Conservation (phyloP, 2,797 vertebrate genomes). For the Typhlichthys subterraneus region DNA sequence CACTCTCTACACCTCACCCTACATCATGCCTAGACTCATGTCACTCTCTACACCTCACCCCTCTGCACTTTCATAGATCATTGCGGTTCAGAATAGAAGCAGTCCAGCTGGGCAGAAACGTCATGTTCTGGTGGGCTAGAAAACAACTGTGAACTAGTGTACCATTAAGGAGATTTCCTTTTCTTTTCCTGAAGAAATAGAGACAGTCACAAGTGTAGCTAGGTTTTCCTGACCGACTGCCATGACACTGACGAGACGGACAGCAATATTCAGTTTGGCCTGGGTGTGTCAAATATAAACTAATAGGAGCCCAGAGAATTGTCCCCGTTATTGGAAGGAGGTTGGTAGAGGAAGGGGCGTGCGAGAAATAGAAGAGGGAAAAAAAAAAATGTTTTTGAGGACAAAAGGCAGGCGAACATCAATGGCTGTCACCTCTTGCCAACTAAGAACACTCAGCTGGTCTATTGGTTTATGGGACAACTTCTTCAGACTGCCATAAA, state of each 20-base stretch:
- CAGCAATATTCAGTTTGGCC: not conserved
- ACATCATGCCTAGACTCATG: too few relatives aligned
- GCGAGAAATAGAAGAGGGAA: conserved; percentile 18
- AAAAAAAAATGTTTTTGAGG: conserved; percentile 14
- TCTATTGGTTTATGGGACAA: conserved; percentile 71
- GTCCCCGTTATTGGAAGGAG: conserved; percentile 6
- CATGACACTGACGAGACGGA: not conserved
- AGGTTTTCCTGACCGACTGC: not conserved
- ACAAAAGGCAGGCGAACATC: conserved; percentile 60
- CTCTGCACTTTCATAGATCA: too few relatives aligned
- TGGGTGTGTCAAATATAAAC: not conserved
- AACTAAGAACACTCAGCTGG: conserved; percentile 72
- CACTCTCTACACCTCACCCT: too few relatives aligned
- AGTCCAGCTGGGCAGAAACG: too few relatives aligned
- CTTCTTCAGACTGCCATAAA: conserved; percentile 64
- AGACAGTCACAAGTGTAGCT: too few relatives aligned
- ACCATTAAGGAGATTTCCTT: too few relatives aligned
- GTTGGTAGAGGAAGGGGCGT: conserved; percentile 11
- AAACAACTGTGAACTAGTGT: too few relatives aligned
- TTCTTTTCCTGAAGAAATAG: too few relatives aligned
- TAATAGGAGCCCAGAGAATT: not conserved
- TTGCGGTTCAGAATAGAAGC: too few relatives aligned
- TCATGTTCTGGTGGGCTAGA: too few relatives aligned
- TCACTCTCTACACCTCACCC: too few relatives aligned
- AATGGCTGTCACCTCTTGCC: conserved; percentile 61